phyloP scores from a whole-genome alignment of 2,797 vertebrate species.

The Graptemys geographica region DNA sequence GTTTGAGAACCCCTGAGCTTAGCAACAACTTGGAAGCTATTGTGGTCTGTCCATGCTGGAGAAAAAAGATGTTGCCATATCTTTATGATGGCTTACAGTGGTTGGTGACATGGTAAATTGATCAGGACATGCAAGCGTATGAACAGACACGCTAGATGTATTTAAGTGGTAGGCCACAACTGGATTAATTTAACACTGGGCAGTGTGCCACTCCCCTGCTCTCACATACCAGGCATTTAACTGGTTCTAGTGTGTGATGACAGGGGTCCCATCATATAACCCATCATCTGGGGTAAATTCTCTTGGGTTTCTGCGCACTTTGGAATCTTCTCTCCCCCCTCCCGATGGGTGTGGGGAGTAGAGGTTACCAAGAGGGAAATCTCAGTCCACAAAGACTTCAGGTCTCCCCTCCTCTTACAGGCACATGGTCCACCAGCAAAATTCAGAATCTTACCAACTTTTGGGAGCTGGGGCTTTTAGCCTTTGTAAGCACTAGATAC shows the following conservation, averaged over 20 bases:
- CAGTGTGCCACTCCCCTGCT: neutral
- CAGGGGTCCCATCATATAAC: neutral
- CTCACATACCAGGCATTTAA: neutral
- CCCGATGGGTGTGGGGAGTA: neutral
- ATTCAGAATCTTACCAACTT: neutral
- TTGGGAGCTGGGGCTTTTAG: neutral
- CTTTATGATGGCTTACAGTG: neutral
- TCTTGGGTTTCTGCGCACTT: neutral
- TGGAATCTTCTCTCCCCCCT: neutral
- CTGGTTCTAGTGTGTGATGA: neutral
- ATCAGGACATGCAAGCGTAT: rapidly evolving
- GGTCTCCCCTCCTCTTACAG: neutral
- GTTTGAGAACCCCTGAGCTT: too few species aligned
- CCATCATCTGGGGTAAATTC: neutral
- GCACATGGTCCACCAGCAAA: neutral
- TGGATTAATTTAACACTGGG: neutral
- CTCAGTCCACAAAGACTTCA: neutral
- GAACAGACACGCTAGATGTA: neutral
- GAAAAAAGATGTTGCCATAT: neutral
- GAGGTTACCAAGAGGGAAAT: neutral
- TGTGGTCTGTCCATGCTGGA: neutral
- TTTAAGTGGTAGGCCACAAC: neutral
- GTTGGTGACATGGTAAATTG: neutral
- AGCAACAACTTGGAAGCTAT: rapidly evolving
- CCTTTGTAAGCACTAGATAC: neutral